phyloP scores from a whole-genome alignment of 2,888 invertebrate species.

The Drosophila sordidapex region DNA sequence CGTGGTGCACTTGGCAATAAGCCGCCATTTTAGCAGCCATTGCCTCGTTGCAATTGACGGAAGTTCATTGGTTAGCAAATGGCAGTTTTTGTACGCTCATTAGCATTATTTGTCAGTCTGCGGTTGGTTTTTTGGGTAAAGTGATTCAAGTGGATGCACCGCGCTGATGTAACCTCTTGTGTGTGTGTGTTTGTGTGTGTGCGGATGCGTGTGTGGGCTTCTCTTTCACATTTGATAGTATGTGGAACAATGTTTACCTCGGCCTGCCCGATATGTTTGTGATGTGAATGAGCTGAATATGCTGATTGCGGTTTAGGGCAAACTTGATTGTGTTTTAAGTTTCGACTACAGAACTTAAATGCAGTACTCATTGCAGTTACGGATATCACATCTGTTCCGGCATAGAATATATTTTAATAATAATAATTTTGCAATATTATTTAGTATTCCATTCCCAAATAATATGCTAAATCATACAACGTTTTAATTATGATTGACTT shows the following conservation, averaged over 20 bases:
- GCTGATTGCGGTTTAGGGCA: slow-evolving; percentile 22
- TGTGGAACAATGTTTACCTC: slow-evolving; percentile 15
- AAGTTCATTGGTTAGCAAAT: slow-evolving; percentile 79
- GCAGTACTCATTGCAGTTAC: not conserved
- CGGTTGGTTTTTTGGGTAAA: slow-evolving; percentile 64
- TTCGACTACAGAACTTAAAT: not conserved
- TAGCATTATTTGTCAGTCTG: slow-evolving; percentile 79
- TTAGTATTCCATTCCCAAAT: not conserved
- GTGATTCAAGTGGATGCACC: slow-evolving; percentile 64
- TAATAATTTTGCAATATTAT: not conserved
- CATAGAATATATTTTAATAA: not conserved
- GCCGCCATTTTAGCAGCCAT: slow-evolving; percentile 74
- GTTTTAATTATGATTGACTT: slow-evolving; percentile 4
- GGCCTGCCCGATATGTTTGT: slow-evolving; percentile 20
- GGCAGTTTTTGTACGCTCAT: slow-evolving; percentile 80
- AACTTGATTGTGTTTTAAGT: slow-evolving; percentile 6
- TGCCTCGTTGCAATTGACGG: slow-evolving; percentile 76
- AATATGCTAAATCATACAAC: not conserved
- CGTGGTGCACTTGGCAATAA: slow-evolving; percentile 66
- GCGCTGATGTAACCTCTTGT: slow-evolving; percentile 25
- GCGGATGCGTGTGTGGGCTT: slow-evolving; percentile 10
- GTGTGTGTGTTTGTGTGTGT: slow-evolving; percentile 2
- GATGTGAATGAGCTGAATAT: slow-evolving; percentile 12
- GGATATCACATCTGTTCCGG: not conserved
- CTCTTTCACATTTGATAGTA: not conserved